Base-by-base conservation (phyloP, 2,888 invertebrate genomes). In the Rhingia rostrata region DNA sequence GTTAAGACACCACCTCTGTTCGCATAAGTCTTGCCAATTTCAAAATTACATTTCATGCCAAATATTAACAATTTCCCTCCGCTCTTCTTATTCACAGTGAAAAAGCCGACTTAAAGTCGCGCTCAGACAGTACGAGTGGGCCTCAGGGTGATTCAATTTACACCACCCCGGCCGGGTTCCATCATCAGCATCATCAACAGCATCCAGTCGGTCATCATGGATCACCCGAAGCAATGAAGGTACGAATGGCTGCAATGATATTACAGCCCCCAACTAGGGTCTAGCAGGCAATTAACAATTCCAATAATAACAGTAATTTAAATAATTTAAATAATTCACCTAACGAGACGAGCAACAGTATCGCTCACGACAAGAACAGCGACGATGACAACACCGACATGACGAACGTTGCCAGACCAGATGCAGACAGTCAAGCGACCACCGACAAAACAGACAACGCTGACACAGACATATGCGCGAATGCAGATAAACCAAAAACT, bases 231-330 rank as follows among this genome's bases (percentile, higher is more conserved):
- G 95, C 95, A 92, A 95, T 96, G 94, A 96, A 96, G 95, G 96
- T 97, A 93, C 96, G 96, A 93, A 95, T 96, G 92, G 96, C 96
- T 90, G 96, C 97, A 91, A 96, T 96, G 93, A 96, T 96, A 93
- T 93, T 96, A 92, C 96, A 96, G 93, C 95, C 96, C 89, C 96
- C 97, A 92, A 96, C 96, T 93, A 95, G 96, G 93, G 96, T 95
- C 91, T 92, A 92, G 92, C 92, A 92, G 92, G 91, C 91, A 92
- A 90, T 91, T 89, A 90, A 22, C 22, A 22, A 89, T 89, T 89
- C 87, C 45, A 86, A 86, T 77, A 87, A 86, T 75, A 87, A 86
- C 72, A 87, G 87, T 86, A 85, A 83, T 35, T 87, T 86, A 75
- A 86, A 81, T 75, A 88, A 81, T 77, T 72, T 79, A 75, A 86